Conservation (phyloP, 1,140 invertebrate genomes). For the Anastrepha ludens region DNA sequence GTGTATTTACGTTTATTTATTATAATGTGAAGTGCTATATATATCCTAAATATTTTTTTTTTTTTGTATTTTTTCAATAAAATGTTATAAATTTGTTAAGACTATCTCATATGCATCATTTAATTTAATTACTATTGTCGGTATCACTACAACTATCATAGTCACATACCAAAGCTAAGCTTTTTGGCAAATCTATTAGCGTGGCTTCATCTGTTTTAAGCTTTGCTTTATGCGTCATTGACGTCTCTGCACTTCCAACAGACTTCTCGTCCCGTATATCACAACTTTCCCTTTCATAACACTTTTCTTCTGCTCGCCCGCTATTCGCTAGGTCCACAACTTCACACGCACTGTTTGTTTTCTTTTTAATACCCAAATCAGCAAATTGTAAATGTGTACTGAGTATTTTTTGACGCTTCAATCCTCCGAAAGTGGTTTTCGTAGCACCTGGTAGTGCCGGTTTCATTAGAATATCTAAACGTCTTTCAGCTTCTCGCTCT, state of each 20-base stretch:
- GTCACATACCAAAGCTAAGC: constrained; percentile 64
- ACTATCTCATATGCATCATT: neutral
- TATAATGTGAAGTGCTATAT: neutral
- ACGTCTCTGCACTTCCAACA: neutral
- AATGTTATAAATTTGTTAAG: constrained; percentile 32
- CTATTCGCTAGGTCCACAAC: neutral
- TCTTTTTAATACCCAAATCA: constrained; percentile 70
- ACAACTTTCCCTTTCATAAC: neutral
- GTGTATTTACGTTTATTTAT: too few relatives aligned
- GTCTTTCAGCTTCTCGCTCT: constrained; percentile 73
- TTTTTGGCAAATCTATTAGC: constrained; percentile 56
- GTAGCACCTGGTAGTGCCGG: constrained; percentile 78
- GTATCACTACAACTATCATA: constrained; percentile 63
- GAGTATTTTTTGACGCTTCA: constrained; percentile 76
- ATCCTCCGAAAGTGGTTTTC: constrained; percentile 76
- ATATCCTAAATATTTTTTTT: neutral
- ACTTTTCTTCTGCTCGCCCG: neutral
- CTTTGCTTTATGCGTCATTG: neutral
- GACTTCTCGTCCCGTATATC: neutral
- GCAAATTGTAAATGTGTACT: constrained; percentile 66
- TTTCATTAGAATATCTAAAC: constrained; percentile 76
- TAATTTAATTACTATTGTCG: constrained; percentile 23
- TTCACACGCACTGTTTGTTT: neutral
- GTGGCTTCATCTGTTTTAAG: neutral
- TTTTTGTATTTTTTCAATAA: constrained; percentile 24